A percentile compares a stretch with the other conserved stretches of the same genome.
Evolutionary conservation across 35 echinoderm and acorn worm genomes (phyloP).

Genomic region (Amphiura filiformis): DNA sequence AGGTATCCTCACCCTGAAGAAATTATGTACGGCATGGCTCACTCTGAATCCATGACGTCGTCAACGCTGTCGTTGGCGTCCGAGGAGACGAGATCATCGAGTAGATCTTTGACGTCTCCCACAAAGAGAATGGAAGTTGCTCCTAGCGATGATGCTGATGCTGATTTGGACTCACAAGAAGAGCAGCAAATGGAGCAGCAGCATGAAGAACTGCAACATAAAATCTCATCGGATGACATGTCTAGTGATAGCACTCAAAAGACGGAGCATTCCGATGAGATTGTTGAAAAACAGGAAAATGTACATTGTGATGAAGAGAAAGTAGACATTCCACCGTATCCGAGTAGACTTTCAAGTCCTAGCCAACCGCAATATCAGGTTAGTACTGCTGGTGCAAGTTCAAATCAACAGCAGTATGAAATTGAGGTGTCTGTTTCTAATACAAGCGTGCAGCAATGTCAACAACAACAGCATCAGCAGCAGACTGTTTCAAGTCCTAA

Average conservation of each 20-base stretch:
- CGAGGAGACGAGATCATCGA: neutral
- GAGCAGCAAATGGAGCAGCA: neutral
- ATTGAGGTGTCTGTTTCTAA: too few relatives aligned
- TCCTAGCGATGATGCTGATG: neutral
- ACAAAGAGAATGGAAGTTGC: conserved; percentile 1
- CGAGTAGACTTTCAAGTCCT: neutral
- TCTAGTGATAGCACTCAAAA: too few relatives aligned
- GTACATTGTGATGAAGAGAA: too few relatives aligned
- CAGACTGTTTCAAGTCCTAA: too few relatives aligned
- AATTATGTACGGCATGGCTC: neutral
- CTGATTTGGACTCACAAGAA: too few relatives aligned
- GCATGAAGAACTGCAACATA: neutral
- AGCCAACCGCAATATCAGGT: neutral
- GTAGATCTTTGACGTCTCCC: neutral
- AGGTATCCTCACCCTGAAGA: neutral
- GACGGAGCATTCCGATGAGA: too few relatives aligned
- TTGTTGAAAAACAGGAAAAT: too few relatives aligned
- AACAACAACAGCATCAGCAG: too few relatives aligned
- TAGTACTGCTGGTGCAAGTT: neutral
- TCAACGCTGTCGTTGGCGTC: neutral
- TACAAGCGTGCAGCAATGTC: too few relatives aligned
- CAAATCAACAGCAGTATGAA: too few relatives aligned
- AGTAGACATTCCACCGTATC: too few relatives aligned
- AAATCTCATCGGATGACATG: neutral
- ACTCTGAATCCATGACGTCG: neutral